A percentile compares a stretch with the other conserved stretches of the same genome.
Conservation (phyloP, 1,140 invertebrate genomes). For the Magallana ariakensis region DNA sequence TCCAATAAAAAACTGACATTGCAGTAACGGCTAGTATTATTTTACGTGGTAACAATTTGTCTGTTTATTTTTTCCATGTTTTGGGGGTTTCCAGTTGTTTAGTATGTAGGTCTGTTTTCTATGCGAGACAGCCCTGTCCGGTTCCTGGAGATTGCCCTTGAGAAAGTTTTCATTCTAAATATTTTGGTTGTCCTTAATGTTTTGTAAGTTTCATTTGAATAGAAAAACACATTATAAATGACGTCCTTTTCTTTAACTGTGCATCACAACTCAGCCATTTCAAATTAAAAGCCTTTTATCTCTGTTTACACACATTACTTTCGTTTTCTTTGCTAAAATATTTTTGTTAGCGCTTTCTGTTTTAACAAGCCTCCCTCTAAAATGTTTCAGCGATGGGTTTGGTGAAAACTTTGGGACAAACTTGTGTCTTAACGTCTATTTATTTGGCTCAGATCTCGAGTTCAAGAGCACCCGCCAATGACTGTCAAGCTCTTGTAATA, state of each 20-base stretch:
- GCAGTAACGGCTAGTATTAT: too few species aligned
- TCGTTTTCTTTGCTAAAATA: slow-evolving; percentile 32
- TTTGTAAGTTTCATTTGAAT: slow-evolving; percentile 28
- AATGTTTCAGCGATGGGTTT: slow-evolving; percentile 5
- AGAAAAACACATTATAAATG: slow-evolving; percentile 22
- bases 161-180: slow-evolving; percentile 1
- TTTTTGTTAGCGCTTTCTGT: slow-evolving; percentile 5
- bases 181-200: slow-evolving; percentile 27
- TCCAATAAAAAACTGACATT: too few species aligned
- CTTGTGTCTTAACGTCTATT: background rate
- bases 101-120: too few species aligned
- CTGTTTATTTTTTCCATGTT: too few species aligned
- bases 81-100: too few species aligned
- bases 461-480: slow-evolving; percentile 5
- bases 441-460: background rate
- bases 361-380: background rate
- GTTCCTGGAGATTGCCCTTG: background rate
- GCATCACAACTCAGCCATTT: slow-evolving; percentile 13
- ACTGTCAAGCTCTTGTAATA: slow-evolving; percentile 9
- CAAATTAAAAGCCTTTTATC: slow-evolving; percentile 18
- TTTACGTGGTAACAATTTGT: too few species aligned
- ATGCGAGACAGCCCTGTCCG: too few species aligned
- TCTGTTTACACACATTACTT: slow-evolving; percentile 13
- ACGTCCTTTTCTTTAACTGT: background rate
- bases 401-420: background rate